Base-by-base conservation (phyloP, 2,113 vertebrate species). In the Asarcornis scutulata region DNA sequence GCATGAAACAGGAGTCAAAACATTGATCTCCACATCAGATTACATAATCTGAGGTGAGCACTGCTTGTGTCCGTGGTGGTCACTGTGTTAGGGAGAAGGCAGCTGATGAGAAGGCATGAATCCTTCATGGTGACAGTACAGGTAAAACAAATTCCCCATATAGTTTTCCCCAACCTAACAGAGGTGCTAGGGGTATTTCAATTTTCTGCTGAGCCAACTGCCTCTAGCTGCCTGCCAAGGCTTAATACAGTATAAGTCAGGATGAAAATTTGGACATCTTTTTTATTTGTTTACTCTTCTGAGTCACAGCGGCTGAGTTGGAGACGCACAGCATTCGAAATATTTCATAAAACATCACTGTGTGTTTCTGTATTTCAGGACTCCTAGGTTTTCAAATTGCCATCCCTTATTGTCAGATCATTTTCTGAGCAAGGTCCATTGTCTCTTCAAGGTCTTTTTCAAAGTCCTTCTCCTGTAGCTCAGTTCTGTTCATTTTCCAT, bases 401-500 rank as follows among this genome's bases (percentile, higher is more conserved):
- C 82, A 91, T 91, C 40, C 36, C 17, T 83, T 84, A 64, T 10
- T 14, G 2, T 75, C 58, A 86, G 64, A 77, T 31, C 17, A 55
- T 89, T 95, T 92, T 80, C 64, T 71, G 76, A 93, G 72, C 36
- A 53, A 89, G 67, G 46, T 73, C 16, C 31, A 55, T 78, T 58
- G 88, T 74, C 74, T 88, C 42, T 76, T 92, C 89, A 96, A 93
- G 80, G 89, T 86, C 73, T 94, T 62, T 52, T 81, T 79, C 56
- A 76, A 94, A 88, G 84, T 94, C 60, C 68, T 83, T 89, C 73
- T 76, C 62, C 25, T 60, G 53, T 44, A 91, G 76, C 74, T 78
- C 66, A 89, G n/a, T 75, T 84, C 69, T 38, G 68, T 55, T 93
- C 4, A 91, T 84, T 88, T 92, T 76, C 50, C 91, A 36, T 56